These are phyloP conservation scores for Pseudomyrmex dendroicus DNA, from an alignment of 1,140 invertebrate genomes.

Conservation along the genomic window DNA sequence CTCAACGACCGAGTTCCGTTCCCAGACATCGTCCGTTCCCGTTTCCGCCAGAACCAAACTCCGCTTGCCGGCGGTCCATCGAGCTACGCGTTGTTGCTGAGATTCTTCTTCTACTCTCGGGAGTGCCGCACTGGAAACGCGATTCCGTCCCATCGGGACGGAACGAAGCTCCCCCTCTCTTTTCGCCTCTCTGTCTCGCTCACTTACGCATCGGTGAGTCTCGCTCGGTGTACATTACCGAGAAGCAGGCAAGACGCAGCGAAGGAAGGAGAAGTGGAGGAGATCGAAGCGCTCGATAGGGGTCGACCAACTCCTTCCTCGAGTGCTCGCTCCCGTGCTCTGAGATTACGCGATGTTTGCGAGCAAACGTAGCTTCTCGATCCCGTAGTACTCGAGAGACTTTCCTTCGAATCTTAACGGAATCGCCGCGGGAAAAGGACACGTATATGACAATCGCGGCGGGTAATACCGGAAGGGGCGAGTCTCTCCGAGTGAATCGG, in stretches of 20 bases:
- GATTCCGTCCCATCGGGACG: slow-evolving; percentile 63
- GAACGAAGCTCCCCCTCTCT: slow-evolving; percentile 57
- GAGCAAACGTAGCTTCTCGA: not conserved
- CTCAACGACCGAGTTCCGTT: slow-evolving; percentile 29
- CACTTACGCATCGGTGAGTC: slow-evolving; percentile 59
- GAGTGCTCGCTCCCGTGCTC: not conserved
- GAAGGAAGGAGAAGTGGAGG: not conserved
- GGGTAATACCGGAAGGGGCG: not conserved
- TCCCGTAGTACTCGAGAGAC: not conserved
- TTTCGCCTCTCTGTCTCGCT: slow-evolving; percentile 45
- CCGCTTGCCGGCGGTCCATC: slow-evolving; percentile 40
- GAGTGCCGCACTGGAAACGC: slow-evolving; percentile 30
- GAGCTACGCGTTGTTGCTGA: slow-evolving; percentile 50
- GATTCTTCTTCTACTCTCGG: not conserved
- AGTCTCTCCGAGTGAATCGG: not conserved
- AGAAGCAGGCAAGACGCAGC: not conserved
- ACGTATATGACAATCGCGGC: slow-evolving; percentile 9
- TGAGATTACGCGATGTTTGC: slow-evolving; percentile 35
- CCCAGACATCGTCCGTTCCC: slow-evolving; percentile 15
- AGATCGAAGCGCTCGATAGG: slow-evolving; percentile 30
- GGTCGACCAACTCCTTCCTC: not conserved
- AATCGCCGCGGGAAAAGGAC: not conserved
- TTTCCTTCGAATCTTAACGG: not conserved
- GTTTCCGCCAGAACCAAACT: slow-evolving; percentile 45
- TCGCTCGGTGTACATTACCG: slow-evolving; percentile 17